Conservation (phyloP, 2,888 invertebrate species). For the Herminia tarsipennalis region DNA sequence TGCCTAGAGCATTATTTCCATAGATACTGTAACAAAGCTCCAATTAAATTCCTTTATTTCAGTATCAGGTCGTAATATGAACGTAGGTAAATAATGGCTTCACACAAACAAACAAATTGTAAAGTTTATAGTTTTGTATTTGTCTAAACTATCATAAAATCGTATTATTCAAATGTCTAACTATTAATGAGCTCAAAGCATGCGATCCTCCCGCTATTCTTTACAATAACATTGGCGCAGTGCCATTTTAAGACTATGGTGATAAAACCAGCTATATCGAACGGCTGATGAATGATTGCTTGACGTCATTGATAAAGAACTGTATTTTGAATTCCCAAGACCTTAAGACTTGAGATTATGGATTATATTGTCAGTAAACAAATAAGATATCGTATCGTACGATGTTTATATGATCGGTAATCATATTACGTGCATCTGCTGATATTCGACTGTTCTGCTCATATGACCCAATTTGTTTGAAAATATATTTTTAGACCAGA, state of each 20-base stretch:
- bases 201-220: slow-evolving; percentile 19
- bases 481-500: too few relatives aligned
- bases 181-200: slow-evolving; percentile 20
- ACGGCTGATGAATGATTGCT: slow-evolving; percentile 16
- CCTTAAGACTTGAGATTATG: slow-evolving; percentile 18
- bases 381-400: slow-evolving; percentile 17
- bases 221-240: slow-evolving; percentile 40
- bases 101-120: too few relatives aligned
- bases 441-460: slow-evolving; percentile 1
- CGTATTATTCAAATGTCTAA: slow-evolving; percentile 29
- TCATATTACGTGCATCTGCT: slow-evolving; percentile 11
- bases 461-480: too few relatives aligned
- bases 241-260: slow-evolving; percentile 32
- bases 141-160: too few relatives aligned
- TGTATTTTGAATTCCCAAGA: slow-evolving; percentile 27
- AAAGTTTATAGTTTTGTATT: too few relatives aligned
- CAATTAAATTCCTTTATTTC: too few relatives aligned
- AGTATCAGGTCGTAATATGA: too few relatives aligned
- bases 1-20: too few relatives aligned
- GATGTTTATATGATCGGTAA: slow-evolving; percentile 24
- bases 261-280: slow-evolving; percentile 24
- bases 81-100: too few relatives aligned
- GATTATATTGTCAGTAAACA: slow-evolving; percentile 8
- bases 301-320: slow-evolving; percentile 32
- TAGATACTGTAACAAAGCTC: too few relatives aligned